Base-by-base conservation (phyloP, 2,797 vertebrate species). In the Muscicapa striata region DNA sequence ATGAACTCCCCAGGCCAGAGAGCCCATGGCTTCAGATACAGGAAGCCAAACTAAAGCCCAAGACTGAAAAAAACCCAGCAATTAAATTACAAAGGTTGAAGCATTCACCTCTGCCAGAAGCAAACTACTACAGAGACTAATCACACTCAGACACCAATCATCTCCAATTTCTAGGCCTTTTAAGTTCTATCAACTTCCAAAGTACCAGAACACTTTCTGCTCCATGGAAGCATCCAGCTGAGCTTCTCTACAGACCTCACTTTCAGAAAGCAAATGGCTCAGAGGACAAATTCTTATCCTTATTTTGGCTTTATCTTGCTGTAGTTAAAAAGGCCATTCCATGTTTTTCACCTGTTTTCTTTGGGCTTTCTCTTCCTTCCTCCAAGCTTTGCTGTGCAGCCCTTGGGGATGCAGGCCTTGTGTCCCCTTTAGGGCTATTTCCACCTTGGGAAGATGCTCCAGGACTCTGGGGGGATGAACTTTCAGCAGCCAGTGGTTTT, bases 341-440 rank as follows among this genome's bases (percentile, higher is more conserved):
- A 13, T 22, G 43, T 34, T 70, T 58, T 77, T 80, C 26, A 94
- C 87, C 95, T 82, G 32, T 32, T 69, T 43, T 63, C 54, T 82
- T 63, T 22, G 63, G 79, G 51, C 73, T 90, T 64, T 30, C 46
- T 69, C 61, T 43, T 20, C 61, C 55, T n/a, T 66, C 78, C 10
- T 96, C 93, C 18, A 30, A 68, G 78, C 30, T 70, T 46, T 49
- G 87, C 74, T 85, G 90, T 24, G 96, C 96, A 32, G 34, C 77
- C 66, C 43, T 49, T 1, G 96, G 91, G 3, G 97, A 96, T 26
- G 27, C 79, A 8, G 69, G 74, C 27, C 58, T 72, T 10, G 75
- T 80, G 5, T 67, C 51, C 13, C 6, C 10, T 30, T 93, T 38
- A 6, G 98, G 95, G 78, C 97, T 98, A 58, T 64, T 94, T n/a